Base-by-base conservation (phyloP, 1,140 invertebrate species). In the Heliconius hermathena region DNA sequence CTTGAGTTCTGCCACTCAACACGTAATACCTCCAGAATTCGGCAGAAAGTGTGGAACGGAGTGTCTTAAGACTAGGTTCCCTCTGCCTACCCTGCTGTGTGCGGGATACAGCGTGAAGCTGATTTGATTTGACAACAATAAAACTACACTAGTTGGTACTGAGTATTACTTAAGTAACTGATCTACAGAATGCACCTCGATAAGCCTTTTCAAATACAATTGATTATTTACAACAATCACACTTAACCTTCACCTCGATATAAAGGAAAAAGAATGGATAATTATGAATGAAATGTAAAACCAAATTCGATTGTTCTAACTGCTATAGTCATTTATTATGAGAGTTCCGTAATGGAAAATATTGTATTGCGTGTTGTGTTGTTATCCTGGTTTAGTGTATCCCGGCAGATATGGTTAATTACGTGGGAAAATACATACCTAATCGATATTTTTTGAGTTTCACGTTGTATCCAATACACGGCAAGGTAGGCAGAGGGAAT, bases 201-300 rank as follows among this genome's bases (percentile, higher is more conserved):
- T 75, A 79, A 71, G 73, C 29, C 60, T 75, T 79, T 75, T 79
- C 54, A 71, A 78, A 33, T 46, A 74, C 73, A 79, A 79, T 79
- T 79, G 66, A 79, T 71, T 76, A 76, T 75, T 78, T 9, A 70
- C 54, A 78, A 78, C 72, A 72, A 78, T 73, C 54, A 29, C 22
- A 29, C 73, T 41, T 52, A 79, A 71, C 78, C 78, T 74, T 79
- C 20, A 79, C 78, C 78, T 79, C 78, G 73, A 52, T 79, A 38
- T 71, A 70, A 16, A 75, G 66, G 73, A 52, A 74, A 66, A 75
- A 52, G 60, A 79, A 79, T 38, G 60, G 72, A 71, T 74, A 74
- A 74, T 79, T 71, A 75, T 41, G 54, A 71, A 79, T 71, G 71
- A 74, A 49, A 52, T n/a, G 54, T 54, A 74, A 74, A 75, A 33